A percentile compares a stretch with the other conserved stretches of the same genome.
phyloP scores from a whole-genome alignment of 2,888 invertebrate species.

The Sarcophaga caerulescens region DNA sequence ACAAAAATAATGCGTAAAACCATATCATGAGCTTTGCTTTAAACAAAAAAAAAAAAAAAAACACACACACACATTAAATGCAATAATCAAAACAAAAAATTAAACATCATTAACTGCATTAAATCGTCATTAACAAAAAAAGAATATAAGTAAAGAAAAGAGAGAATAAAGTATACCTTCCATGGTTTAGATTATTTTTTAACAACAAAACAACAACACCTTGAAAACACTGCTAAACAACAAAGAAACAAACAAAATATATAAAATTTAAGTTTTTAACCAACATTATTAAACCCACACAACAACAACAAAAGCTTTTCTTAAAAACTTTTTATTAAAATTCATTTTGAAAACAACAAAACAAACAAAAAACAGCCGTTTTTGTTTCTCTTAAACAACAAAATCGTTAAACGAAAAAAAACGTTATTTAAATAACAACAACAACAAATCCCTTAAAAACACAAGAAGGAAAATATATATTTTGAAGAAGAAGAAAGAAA shows the following conservation, averaged over 20 bases:
- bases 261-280: conserved; percentile 61
- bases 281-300: conserved; percentile 41
- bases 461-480: conserved; percentile 40
- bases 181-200: conserved; percentile 48
- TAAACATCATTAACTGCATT: conserved; percentile 46
- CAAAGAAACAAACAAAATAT: conserved; percentile 43
- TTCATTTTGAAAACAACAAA: conserved; percentile 35
- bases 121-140: conserved; percentile 40
- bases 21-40: conserved; percentile 79
- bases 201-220: conserved; percentile 55
- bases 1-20: conserved; percentile 65
- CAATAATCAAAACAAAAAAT: conserved; percentile 58
- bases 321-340: conserved; percentile 55
- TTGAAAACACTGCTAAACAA: conserved; percentile 61
- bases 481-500: conserved; percentile 6
- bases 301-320: conserved; percentile 56
- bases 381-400: conserved; percentile 40
- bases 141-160: conserved; percentile 10
- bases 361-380: conserved; percentile 21
- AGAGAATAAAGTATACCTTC: conserved; percentile 34
- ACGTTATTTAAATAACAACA: conserved; percentile 19
- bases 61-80: conserved; percentile 23
- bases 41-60: conserved; percentile 38
- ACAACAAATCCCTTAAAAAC: background rate
- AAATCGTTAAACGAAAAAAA: conserved; percentile 41